Evolutionary conservation across 2,113 vertebrate species (phyloP), one percentile per base, ranked within the genome.

Genomic region (Hemiprocne comata): DNA sequence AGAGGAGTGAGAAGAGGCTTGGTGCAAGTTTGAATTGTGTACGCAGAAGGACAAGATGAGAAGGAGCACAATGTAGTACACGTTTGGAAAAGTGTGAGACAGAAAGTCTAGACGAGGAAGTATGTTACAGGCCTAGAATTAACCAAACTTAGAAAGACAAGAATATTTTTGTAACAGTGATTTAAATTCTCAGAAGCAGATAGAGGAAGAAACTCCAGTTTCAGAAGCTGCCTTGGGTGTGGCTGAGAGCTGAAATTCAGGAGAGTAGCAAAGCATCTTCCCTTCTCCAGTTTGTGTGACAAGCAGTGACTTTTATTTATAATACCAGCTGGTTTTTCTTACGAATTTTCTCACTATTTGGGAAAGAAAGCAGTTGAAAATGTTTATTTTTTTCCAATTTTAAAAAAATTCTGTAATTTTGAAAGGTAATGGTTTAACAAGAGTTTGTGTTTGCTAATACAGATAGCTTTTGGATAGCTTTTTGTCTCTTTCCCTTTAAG

Each of bases 101-200:
- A 66, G 16, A 28, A 93, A 94, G 91, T 90, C 95, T 96, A 95
- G 95, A 95, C 66, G 1, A 91, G 87, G 34, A 97, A 89, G 53
- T 79, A 89, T 94, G 84, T 70, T 94, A 40, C 36, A 72, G 73
- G 57, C 77, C 86, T 95, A 94, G 96, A 95, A 95, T 94, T 91
- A 97, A 91, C 77, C 55, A 4, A 89, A 82, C 62, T 69, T 93
- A 87, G 71, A 67, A 92, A 85, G 85, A 66, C 44, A 86, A 53
- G 61, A 92, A 44, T 94, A 69, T 92, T 91, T 90, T 40, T 55
- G 61, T 90, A 73, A 24, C 31, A 50, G 40, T 38, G 66, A 91
- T 81, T 71, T 55, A 61, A 85, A 13, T 57, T 65, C 69, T 86
- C 70, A 50, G 70, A 85, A 72, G 83, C 38, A 75, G 73, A 81